Conservation (phyloP, 2,888 invertebrate species). For the Nomada goodeniana region DNA sequence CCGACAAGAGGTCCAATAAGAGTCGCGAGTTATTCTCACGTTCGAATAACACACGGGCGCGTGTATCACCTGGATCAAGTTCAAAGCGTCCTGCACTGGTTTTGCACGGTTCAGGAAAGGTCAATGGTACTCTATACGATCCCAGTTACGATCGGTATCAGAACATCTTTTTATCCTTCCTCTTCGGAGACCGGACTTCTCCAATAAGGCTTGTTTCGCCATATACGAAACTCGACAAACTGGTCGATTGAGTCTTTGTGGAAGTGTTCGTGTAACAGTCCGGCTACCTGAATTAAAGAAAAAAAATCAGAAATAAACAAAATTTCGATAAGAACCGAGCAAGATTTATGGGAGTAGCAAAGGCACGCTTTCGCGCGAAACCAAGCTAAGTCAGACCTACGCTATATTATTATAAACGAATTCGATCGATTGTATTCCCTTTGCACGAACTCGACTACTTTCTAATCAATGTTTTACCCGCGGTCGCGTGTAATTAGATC, state of each 20-base stretch:
- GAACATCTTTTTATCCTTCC: constrained; percentile 56
- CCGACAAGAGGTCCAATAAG: constrained; percentile 35
- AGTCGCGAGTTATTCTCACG: constrained; percentile 29
- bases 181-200: constrained; percentile 31
- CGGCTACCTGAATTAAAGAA: constrained; percentile 47
- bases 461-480: too few relatives aligned
- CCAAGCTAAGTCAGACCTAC: not conserved
- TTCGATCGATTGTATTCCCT: too few relatives aligned
- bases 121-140: constrained; percentile 67
- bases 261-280: constrained; percentile 58
- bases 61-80: constrained; percentile 28
- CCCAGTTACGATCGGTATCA: constrained; percentile 47
- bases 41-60: constrained; percentile 1
- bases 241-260: constrained; percentile 75
- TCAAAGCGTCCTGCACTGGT: not conserved
- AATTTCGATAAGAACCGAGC: constrained; percentile 54
- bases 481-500: too few relatives aligned
- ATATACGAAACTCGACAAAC: constrained; percentile 79
- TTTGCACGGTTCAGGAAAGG: constrained; percentile 43
- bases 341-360: constrained; percentile 44
- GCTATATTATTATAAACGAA: not conserved
- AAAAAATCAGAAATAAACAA: constrained; percentile 45
- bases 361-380: constrained; percentile 23
- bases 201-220: constrained; percentile 71
- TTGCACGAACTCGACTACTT: too few relatives aligned